Base-by-base conservation (phyloP, 2,888 invertebrate genomes). In the Eupithecia exiguata region DNA sequence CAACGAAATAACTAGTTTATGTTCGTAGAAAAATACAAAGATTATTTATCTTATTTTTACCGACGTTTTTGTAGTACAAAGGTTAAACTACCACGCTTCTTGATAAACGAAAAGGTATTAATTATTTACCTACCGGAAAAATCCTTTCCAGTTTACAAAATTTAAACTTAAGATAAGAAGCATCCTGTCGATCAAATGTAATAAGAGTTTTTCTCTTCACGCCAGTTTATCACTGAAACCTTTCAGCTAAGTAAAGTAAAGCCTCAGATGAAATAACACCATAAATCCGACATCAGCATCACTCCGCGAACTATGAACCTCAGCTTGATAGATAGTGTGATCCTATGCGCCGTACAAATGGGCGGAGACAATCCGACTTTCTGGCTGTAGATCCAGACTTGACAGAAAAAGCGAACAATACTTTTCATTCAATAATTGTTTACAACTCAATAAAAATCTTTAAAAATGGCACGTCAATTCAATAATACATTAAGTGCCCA, bases 251-350 rank as follows among this genome's bases (percentile, higher is more conserved):
- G 69, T 72, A 72, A 70, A 72, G 63, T 53, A 58, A 58, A 58
- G 58, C 68, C 72, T 53, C 58, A 71, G 71, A 76, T 73, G 66
- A 65, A 72, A 68, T 46, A 71, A 73, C 73, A 53, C 71, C 71
- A 76, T 73, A 73, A 76, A 76, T 73, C 73, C 75, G 72, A 75
- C 75, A 79, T 78, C 77, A 67, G 68, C 74, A 73, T 71, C 68
- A 63, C 74, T 69, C 70, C 25, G 68, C 63, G 43, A 70, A 68
- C 63, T 65, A 74, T 69, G 76, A 63, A 73, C 70, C 74, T 74
- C 74, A 74, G 73, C 74, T 66, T 77, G 77, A 77, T 78, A 71
- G 74, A 77, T 77, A 76, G 71, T 67, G 76, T 73, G 79, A 74
- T 75, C 72, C 69, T 63, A 73, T 71, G 69, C 68, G 72, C 77